Percentiles rank a stretch among this genome's conserved stretches.
phyloP scores from a whole-genome alignment of 1,140 invertebrate species.

The Drosophila kurseongensis region DNA sequence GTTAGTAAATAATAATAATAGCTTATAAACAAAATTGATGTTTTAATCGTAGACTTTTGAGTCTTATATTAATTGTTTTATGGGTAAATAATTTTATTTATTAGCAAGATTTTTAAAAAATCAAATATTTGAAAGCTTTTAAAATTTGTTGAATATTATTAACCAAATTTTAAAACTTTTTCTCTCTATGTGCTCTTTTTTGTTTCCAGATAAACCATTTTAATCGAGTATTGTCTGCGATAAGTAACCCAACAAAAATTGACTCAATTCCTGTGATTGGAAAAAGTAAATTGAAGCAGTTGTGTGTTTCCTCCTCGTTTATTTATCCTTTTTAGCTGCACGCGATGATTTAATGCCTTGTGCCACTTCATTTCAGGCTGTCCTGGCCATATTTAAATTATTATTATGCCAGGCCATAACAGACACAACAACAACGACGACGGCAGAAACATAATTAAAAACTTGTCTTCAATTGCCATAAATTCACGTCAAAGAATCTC shows the following conservation, averaged over 20 bases:
- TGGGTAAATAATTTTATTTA: too few relatives aligned
- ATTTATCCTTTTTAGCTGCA: constrained; percentile 75
- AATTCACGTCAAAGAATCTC: constrained; percentile 80
- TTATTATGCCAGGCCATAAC: constrained; percentile 72
- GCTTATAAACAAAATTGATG: too few relatives aligned
- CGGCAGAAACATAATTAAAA: constrained; percentile 77
- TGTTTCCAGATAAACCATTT: constrained; percentile 21
- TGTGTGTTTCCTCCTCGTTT: constrained; percentile 42
- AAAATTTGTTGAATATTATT: too few relatives aligned
- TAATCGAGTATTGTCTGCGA: constrained; percentile 32
- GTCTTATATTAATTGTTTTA: too few relatives aligned
- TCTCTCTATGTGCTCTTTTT: neutral
- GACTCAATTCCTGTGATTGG: constrained; percentile 39
- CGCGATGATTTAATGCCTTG: constrained; percentile 79
- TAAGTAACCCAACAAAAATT: constrained; percentile 24
- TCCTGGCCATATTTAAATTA: constrained; percentile 73
- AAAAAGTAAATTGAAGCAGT: constrained; percentile 42
- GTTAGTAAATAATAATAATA: too few relatives aligned
- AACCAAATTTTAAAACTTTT: neutral
- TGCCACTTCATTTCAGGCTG: constrained; percentile 72
- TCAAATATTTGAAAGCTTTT: too few relatives aligned
- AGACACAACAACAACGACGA: constrained; percentile 21
- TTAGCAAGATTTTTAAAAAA: too few relatives aligned
- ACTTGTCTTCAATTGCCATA: constrained; percentile 83
- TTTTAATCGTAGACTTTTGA: too few relatives aligned